phyloP scores from a whole-genome alignment of 2,888 invertebrate genomes.

The Chloroclysta siterata region DNA sequence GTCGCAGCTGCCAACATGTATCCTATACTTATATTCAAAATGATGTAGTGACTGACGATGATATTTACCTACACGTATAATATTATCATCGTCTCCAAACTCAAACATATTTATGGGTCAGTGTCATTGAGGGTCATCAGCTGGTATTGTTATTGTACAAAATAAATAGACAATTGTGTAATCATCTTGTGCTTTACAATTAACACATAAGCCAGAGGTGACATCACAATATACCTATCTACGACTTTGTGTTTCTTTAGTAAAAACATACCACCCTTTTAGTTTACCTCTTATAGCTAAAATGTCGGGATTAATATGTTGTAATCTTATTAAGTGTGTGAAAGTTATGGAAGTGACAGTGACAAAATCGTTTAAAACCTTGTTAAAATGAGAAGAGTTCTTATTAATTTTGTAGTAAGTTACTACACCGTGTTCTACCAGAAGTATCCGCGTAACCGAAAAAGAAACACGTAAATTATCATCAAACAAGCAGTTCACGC shows the following conservation, averaged over 20 bases:
- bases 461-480: conserved; percentile 43
- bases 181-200: neutral
- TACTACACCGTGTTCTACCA: conserved; percentile 10
- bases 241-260: neutral
- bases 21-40: no score
- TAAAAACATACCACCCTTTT: neutral
- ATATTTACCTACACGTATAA: neutral
- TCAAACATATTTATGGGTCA: neutral
- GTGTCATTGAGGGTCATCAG: neutral
- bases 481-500: conserved; percentile 48
- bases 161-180: no score
- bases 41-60: neutral
- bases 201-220: neutral
- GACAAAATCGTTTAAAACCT: neutral
- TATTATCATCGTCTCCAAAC: neutral
- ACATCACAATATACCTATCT: neutral
- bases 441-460: conserved; percentile 18
- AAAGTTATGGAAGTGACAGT: neutral
- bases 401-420: neutral
- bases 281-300: no score
- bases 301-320: no score
- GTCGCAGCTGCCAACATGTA: no score
- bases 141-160: neutral
- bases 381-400: neutral
- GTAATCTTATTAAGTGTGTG: no score